These are phyloP conservation scores for Trileptium ribeirensis DNA, from an alignment of 2,888 invertebrate genomes.

Conservation along the genomic window DNA sequence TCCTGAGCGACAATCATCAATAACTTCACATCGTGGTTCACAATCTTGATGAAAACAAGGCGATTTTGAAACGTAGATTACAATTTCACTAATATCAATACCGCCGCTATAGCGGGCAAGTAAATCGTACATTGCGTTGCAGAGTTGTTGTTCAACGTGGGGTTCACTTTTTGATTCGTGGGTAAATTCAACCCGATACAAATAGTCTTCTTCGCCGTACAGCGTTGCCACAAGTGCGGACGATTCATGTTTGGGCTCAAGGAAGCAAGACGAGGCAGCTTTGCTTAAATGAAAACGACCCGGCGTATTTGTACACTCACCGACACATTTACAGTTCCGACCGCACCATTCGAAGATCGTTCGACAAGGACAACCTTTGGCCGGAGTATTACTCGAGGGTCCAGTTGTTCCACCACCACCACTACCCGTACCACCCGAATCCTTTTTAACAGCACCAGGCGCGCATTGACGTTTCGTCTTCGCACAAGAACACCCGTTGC, in stretches of 20 bases:
- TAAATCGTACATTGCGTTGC: conserved; percentile 48
- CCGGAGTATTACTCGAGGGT: too few relatives aligned
- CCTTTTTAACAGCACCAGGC: conserved; percentile 49
- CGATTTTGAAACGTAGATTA: conserved; percentile 49
- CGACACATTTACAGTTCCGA: conserved; percentile 46
- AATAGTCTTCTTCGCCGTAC: conserved; percentile 49
- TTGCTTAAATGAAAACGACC: conserved; percentile 49
- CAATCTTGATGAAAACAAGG: conserved; percentile 52
- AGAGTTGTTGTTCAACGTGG: conserved; percentile 49
- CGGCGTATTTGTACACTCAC: conserved; percentile 50
- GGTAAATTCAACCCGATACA: conserved; percentile 49
- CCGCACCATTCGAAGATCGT: conserved; percentile 47
- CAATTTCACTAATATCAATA: conserved; percentile 49
- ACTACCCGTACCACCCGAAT: too few relatives aligned
- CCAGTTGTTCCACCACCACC: too few relatives aligned
- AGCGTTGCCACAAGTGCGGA: conserved; percentile 48
- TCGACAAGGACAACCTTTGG: conserved; percentile 47
- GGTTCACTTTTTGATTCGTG: conserved; percentile 49
- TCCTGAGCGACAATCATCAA: conserved; percentile 49
- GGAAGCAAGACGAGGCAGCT: conserved; percentile 49
- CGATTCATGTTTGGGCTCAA: conserved; percentile 49
- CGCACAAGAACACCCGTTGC: conserved; percentile 43
- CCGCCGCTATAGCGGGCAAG: conserved; percentile 50
- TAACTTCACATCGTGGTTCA: conserved; percentile 50
- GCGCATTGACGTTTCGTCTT: conserved; percentile 50